Evolutionary conservation across 2,888 invertebrate genomes (phyloP), one percentile per base, ranked within the genome.

Genomic region (Pedicia rivosa): DNA sequence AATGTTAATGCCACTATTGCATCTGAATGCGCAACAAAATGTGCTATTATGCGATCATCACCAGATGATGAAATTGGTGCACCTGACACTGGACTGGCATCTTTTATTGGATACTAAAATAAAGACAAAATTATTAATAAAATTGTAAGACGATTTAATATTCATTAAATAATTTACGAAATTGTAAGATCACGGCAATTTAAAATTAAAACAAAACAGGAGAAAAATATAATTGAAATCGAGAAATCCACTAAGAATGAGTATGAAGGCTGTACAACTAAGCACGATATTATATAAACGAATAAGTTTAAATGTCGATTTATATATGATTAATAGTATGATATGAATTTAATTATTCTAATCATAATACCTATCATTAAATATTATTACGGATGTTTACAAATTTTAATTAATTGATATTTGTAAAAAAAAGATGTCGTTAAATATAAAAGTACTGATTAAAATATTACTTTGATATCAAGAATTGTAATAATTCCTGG

Each of bases 1-100:
- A 94, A 94, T 51, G 79, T 73, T 66, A 95, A 68, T 20, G 84
- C 81, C 28, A 90, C 84, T 37, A 94, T 74, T 3, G 92, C 84
- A 48, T 88, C 87, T 2, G 75, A 75, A 58, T 92, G 82, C 44
- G 92, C 82, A 48, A 80, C 65, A 63, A 90, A 90, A 60, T 91
- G 90, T 28, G 88, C 88, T 25, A 90, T 69, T 25, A 84, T 72
- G 2, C 78, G 74, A 51, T 83, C 84, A 43, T 72, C 70, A 2
- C 73, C 72, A 37, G 46, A 48, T 15, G 45, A 44, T 8, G 54
- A 48, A 4, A 54, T 39, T n/a, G 59, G 52, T 8, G 54, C 48
- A 10, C 57, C 57, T 25, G 56, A 50, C 16, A 56, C 58, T 20
- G 60, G 57, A 42, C 61, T 60, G 8, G 51, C 51, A 14, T 62